A percentile compares a stretch with the other conserved stretches of the same genome.
Conservation (phyloP, 2,888 invertebrate genomes). For the Panzeria rudis region DNA sequence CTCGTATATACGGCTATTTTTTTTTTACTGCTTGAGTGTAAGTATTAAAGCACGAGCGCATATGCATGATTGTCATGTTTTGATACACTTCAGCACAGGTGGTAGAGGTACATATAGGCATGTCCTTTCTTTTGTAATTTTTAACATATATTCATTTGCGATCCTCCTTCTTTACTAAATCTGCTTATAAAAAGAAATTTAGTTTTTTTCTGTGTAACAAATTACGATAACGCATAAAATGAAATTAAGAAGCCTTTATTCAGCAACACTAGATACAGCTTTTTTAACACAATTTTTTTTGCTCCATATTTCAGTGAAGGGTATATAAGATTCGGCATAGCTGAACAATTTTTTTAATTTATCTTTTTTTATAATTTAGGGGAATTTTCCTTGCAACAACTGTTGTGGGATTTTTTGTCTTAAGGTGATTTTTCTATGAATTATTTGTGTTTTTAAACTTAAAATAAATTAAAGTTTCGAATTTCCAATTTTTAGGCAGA, state of each 20-base stretch:
- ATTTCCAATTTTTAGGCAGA: neutral
- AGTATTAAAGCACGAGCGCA: conserved; percentile 67
- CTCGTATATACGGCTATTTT: neutral
- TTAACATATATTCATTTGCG: neutral
- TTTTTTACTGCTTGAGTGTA: neutral
- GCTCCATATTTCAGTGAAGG: neutral
- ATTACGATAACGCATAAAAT: too few relatives aligned
- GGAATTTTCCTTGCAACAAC: conserved; percentile 37
- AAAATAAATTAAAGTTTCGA: conserved; percentile 38
- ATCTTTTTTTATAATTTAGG: neutral
- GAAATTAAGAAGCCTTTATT: too few relatives aligned
- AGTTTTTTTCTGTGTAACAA: too few relatives aligned
- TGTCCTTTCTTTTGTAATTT: neutral
- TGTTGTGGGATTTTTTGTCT: conserved; percentile 32
- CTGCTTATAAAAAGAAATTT: too few relatives aligned
- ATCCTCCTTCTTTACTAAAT: too few relatives aligned
- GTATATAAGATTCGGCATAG: neutral
- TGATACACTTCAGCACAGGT: neutral
- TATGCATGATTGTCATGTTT: conserved; percentile 49
- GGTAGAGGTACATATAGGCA: neutral
- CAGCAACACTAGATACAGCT: too few relatives aligned
- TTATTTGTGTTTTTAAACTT: conserved; percentile 5
- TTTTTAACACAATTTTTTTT: neutral
- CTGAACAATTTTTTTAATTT: conserved; percentile 9
- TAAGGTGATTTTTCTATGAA: conserved; percentile 43